These are phyloP conservation scores for Synanthedon myopaeformis DNA, from an alignment of 2,888 invertebrate species.

Conservation along the genomic window DNA sequence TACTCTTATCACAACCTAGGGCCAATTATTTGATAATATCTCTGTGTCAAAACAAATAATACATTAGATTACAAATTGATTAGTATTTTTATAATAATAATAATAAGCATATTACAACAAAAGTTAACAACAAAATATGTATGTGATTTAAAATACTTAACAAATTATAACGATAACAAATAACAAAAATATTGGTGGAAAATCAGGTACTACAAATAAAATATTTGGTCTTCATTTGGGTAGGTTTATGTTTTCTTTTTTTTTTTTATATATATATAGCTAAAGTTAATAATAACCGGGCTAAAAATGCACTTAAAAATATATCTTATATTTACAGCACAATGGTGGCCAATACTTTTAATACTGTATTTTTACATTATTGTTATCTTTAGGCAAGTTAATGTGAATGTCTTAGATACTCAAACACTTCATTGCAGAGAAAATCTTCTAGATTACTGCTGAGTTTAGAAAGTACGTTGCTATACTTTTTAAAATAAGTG, in stretches of 20 bases:
- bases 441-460: too few species aligned
- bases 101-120: conserved; percentile 3
- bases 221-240: conserved; percentile 1
- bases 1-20: not conserved
- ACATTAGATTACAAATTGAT: not conserved
- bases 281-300: not conserved
- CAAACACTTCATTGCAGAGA: too few species aligned
- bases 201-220: conserved; percentile 1
- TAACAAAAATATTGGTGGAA: conserved; percentile 5
- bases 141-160: conserved; percentile 1
- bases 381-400: too few species aligned
- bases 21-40: not conserved
- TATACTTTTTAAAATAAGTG: too few species aligned
- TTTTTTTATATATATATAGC: too few species aligned
- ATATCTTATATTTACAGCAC: too few species aligned
- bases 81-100: not conserved
- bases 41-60: not conserved
- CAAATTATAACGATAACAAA: conserved; percentile 4
- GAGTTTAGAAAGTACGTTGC: too few species aligned
- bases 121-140: conserved; percentile 4
- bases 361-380: too few species aligned
- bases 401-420: too few species aligned
- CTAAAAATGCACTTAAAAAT: not conserved
- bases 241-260: too few species aligned
- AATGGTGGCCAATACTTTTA: too few species aligned